Conservation (phyloP, 2,113 vertebrate species). For the Cacatua alba region DNA sequence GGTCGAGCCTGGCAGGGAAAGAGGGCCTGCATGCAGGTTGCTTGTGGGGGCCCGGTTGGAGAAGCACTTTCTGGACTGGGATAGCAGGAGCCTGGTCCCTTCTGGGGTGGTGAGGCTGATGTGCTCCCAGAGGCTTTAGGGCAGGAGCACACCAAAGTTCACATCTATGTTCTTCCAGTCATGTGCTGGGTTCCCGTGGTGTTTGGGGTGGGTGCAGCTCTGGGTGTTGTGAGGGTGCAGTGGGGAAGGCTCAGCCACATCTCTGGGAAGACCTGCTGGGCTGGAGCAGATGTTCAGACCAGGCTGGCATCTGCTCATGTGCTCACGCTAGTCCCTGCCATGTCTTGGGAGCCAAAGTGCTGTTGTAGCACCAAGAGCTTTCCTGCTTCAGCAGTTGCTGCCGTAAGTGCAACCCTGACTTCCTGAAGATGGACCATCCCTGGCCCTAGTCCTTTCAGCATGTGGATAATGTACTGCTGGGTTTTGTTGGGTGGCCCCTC, state of each 20-base stretch:
- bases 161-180: neutral
- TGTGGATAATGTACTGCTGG: neutral
- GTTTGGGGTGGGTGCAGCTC: neutral
- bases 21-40: neutral
- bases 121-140: neutral
- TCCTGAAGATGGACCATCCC: neutral
- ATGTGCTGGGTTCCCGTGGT: accelerated
- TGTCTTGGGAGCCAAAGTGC: too few relatives aligned
- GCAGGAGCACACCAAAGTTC: neutral
- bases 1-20: neutral
- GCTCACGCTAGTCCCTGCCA: neutral
- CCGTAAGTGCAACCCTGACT: neutral
- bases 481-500: neutral
- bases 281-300: neutral
- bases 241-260: neutral
- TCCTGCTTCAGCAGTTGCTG: neutral
- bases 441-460: neutral
- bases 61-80: neutral
- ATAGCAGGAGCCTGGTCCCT: neutral
- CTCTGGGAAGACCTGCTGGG: neutral
- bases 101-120: neutral
- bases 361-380: neutral
- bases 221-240: neutral
- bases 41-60: accelerated
- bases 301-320: neutral